Conservation (phyloP, 2,113 vertebrate genomes). For the Marmota monax region DNA sequence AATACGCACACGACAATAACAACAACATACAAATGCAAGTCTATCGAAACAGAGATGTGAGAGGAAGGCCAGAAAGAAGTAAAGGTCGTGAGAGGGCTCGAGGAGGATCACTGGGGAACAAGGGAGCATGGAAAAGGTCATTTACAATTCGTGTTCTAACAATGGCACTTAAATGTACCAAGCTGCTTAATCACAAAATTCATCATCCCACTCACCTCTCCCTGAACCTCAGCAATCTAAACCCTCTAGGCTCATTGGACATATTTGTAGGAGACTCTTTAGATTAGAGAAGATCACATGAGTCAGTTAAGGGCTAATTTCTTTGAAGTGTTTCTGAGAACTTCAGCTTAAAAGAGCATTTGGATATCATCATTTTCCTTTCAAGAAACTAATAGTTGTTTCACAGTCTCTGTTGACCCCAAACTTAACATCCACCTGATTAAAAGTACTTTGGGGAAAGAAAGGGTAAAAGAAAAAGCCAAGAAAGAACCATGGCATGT, state of each 20-base stretch:
- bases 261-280: conserved; percentile 64
- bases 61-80: background rate
- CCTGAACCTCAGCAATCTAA: conserved; percentile 55
- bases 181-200: conserved; percentile 57
- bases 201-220: conserved; percentile 42
- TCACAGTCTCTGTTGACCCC: background rate
- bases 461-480: conserved; percentile 48
- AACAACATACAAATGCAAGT: background rate
- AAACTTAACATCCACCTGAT: background rate
- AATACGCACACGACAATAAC: background rate
- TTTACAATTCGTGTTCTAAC: conserved; percentile 51
- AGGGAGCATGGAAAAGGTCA: conserved; percentile 2
- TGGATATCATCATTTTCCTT: conserved; percentile 59
- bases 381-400: conserved; percentile 26
- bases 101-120: background rate
- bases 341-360: conserved; percentile 66
- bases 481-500: conserved; percentile 32
- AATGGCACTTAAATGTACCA: conserved; percentile 54
- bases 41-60: conserved; percentile 11
- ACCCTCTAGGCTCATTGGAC: background rate
- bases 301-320: conserved; percentile 64
- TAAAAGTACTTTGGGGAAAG: conserved; percentile 23
- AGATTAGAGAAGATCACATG: conserved; percentile 58
- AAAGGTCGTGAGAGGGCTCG: background rate
- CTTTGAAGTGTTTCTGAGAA: conserved; percentile 67